Evolutionary conservation across 2,113 vertebrate species (phyloP), one percentile per base, ranked within the genome.

Genomic region (Chloroceryle aenea): DNA sequence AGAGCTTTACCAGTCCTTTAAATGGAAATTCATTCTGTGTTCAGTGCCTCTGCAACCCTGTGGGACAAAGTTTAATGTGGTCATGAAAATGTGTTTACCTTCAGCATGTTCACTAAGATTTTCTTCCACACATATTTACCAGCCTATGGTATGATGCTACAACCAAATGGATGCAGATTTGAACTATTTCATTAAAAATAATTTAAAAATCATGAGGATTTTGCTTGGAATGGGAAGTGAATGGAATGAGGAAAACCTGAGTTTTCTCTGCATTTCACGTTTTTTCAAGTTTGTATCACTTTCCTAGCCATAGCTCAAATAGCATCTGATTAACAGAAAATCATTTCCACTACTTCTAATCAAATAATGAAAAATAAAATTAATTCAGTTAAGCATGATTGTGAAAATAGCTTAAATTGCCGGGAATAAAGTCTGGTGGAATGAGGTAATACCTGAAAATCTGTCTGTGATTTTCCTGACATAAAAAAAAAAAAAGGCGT

Each of bases 1-100:
- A 90, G 85, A 77, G 83, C 77, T 45, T 95, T 75, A 58, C 61
- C 38, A 48, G 52, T 69, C 50, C 87, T 86, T 91, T 87, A 93
- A 97, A 79, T 89, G 68, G 96, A 96, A 96, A 88, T 69, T 36
- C 38, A 93, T 19, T 48, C 34, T 86, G 50, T 68, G n/a, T 42
- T 95, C 55, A 53, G 48, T 7, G 50, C 36, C 82, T 95, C 58
- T 15, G 58, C 30, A 58, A 76, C 58, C 62, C 87, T 36, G 22
- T 0, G 42, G 85, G 86, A 48, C 38, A 62, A 56, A 83, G 71
- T 62, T 87, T 95, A 69, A 95, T 25, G 77, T 23, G n/a, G 23
- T 89, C 50, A 74, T 2, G 3, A 72, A 92, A 85, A 77, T 66
- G 63, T 84, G 59, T 90, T 84, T 94, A 96, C 84, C 68, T 87